Percentiles rank a stretch among this genome's conserved stretches.
These are phyloP conservation scores for Bothrops jararaca DNA, from an alignment of 2,113 vertebrate species.

Conservation along the genomic window DNA sequence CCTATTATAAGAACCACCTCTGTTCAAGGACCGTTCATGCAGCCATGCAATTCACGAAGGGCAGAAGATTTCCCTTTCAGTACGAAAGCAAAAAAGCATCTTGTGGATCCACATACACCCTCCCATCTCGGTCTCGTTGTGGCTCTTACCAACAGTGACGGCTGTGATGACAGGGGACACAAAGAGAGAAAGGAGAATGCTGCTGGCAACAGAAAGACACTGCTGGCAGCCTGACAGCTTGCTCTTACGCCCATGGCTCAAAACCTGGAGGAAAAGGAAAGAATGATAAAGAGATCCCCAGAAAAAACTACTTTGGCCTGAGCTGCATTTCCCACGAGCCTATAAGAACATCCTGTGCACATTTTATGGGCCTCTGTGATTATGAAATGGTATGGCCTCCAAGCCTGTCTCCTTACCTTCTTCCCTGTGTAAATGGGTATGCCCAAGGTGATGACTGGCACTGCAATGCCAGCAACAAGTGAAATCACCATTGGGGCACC, in stretches of 20 bases:
- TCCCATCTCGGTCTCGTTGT: rapidly evolving
- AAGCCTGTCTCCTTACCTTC: conserved; percentile 66
- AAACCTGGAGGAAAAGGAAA: conserved; percentile 59
- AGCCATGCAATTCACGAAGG: background rate
- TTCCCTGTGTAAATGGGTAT: conserved; percentile 88
- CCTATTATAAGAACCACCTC: background rate
- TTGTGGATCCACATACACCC: background rate
- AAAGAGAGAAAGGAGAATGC: conserved; percentile 82
- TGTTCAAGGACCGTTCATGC: rapidly evolving
- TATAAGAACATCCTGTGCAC: background rate
- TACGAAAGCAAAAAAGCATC: background rate
- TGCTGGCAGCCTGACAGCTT: conserved; percentile 85
- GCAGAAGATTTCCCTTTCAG: background rate
- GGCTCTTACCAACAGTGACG: conserved; percentile 71
- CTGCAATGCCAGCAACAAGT: conserved; percentile 80
- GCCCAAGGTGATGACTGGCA: conserved; percentile 84
- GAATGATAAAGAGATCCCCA: background rate
- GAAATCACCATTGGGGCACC: conserved; percentile 85
- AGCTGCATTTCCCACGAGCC: background rate
- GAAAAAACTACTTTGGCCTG: background rate
- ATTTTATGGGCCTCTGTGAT: background rate
- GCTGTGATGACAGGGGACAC: conserved; percentile 85
- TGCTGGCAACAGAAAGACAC: conserved; percentile 83
- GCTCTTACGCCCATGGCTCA: conserved; percentile 85
- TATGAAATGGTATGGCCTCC: background rate